Evolutionary conservation across 1,140 invertebrate species (phyloP).

Genomic region (Orchesella cincta): DNA sequence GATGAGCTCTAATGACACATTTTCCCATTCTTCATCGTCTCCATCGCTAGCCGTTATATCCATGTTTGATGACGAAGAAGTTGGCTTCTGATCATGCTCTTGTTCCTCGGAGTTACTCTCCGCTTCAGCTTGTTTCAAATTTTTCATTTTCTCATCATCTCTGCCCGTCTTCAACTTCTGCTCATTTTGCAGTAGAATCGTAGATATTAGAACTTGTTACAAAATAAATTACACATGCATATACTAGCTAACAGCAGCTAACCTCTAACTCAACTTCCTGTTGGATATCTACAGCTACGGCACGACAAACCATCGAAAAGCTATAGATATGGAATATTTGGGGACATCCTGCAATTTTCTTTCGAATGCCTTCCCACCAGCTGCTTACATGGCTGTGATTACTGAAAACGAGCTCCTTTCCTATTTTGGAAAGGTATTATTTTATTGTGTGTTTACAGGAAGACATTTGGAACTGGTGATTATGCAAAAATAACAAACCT

Average conservation of each 20-base stretch:
- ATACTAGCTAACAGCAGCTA: background rate
- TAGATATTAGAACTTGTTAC: conserved; percentile 35
- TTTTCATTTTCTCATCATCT: conserved; percentile 40
- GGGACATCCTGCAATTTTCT: conserved; percentile 67
- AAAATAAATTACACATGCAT: conserved; percentile 30
- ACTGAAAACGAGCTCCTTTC: conserved; percentile 57
- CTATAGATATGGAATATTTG: conserved; percentile 72
- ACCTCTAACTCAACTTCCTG: conserved; percentile 54
- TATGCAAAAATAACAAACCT: too few relatives aligned
- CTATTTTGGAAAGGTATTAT: conserved; percentile 40
- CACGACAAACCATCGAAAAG: conserved; percentile 73
- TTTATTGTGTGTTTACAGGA: background rate
- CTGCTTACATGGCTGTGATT: conserved; percentile 67
- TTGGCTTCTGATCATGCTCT: too few relatives aligned
- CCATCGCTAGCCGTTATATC: conserved; percentile 38
- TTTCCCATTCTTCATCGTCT: conserved; percentile 70
- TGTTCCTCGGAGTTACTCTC: too few relatives aligned
- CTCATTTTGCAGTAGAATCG: too few relatives aligned
- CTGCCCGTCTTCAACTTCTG: conserved; percentile 41
- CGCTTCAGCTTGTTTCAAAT: background rate
- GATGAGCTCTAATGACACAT: conserved; percentile 77
- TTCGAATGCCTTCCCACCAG: conserved; percentile 75
- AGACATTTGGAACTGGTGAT: conserved; percentile 32
- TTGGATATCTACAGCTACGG: conserved; percentile 63
- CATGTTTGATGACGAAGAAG: background rate